Base-by-base conservation (phyloP, 2,113 vertebrate genomes). In the Psephotus haematonotus region DNA sequence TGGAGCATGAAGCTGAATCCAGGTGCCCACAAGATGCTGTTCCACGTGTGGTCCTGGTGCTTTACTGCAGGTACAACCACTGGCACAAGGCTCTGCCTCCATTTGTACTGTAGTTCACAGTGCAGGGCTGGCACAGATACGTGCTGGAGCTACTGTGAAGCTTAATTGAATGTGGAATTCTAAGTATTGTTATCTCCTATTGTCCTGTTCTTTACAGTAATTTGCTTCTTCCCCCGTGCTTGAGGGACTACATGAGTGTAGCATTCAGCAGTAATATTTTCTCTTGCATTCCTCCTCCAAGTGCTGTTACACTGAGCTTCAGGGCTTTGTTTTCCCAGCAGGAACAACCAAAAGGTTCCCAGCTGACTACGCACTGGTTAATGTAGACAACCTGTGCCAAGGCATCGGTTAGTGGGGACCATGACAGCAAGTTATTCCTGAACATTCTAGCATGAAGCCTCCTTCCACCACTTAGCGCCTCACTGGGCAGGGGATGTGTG, bases 31-130 rank as follows among this genome's bases (percentile, higher is more conserved):
- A 43, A 76, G 37, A 17, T n/a, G 41, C 60, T 27, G 3, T 43
- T 35, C n/a, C 18, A 9, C 1, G 6, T 17, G 41, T 27, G 11
- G 25, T 46, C 44, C 69, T 46, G n/a, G 25, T 23, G 63, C 53
- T 53, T 59, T 25, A 5, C 39, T 41, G 41, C 39, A 5, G 1
- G 1, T 10, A 6, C 1, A 16, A 47, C 55, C 7, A 1, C 39
- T 8, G 43, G 49, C 72, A 70, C 9, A 0, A 16, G 43, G 68
- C 68, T 80, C 68, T 67, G 28, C 55, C 63, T 53, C 55, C 20
- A 0, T 55, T 39, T 28, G n/a, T 50, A 5, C 52, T 46, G 1
- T 10, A 8, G 20, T 55, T 18, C 15, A 52, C 35, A 76, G 68
- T 50, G 28, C 1, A 31, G 46, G 11, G 6, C 49, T 41, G 46